Base-by-base conservation (phyloP, 2,113 vertebrate species). In the Climacteris rufus region DNA sequence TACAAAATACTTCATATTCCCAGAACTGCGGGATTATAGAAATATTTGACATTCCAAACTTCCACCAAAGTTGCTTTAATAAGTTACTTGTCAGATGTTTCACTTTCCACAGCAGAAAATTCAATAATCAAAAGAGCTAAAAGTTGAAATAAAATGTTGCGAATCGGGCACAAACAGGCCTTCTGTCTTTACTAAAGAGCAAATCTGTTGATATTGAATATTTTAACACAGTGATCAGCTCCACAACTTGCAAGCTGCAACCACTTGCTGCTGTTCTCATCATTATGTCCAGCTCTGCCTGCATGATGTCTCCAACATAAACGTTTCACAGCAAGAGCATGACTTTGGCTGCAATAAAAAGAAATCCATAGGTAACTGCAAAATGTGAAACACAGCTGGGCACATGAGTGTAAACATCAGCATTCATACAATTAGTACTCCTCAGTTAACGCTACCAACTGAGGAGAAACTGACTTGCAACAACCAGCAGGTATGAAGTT, bases 181-280 rank as follows among this genome's bases (percentile, higher is more conserved):
- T 53, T 68, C 70, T 74, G 52, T 9, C 86, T 69, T 65, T 78
- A 45, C 82, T 96, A 98, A 77, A 98, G 93, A 23, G 94, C 94
- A 91, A 65, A 74, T 88, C 96, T 97, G 97, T 98, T 98, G 97
- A 99, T 91, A 96, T 95, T 98, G 97, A 99, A 98, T 98, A 99
- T 99, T 98, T 99, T 99, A 97, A 99, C 98, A 70, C 97, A 97
- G 83, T 99, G 98, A 98, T 99, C 99, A 14, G 98, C 98, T 59
- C 99, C 98, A 93, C 99, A 99, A 68, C 99, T 99, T 91, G 99
- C 99, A 52, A 99, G 98, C 96, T 99, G 98, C 92, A 99, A 82
- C 98, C 98, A 99, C 78, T 97, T 97, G 54, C 97, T 94, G 92
- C 96, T 97, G 85, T 96, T 96, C 45, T 83, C 82, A 47, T 97